These are phyloP conservation scores for Sphyrna mokarran DNA, from an alignment of 2,113 vertebrate genomes.

Conservation along the genomic window DNA sequence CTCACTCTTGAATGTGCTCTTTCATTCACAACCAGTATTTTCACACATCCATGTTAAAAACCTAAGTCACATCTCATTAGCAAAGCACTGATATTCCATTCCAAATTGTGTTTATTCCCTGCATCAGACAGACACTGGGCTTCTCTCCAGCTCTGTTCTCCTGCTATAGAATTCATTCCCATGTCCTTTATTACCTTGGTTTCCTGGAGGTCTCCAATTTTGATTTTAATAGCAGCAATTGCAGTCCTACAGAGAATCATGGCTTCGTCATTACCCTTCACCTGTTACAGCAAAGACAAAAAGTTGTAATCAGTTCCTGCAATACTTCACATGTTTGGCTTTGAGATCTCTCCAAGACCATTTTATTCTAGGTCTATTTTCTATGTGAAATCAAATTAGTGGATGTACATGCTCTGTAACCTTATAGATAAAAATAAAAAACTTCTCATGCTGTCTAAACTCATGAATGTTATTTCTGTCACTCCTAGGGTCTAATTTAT, in stretches of 20 bases:
- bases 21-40: not conserved
- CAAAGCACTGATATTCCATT: not conserved
- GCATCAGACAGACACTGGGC: too few relatives aligned
- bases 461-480: not conserved
- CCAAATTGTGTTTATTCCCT: not conserved
- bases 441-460: not conserved
- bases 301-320: not conserved
- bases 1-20: not conserved
- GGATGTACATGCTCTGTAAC: not conserved
- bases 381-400: not conserved
- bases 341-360: not conserved
- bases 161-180: not conserved
- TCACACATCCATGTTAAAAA: not conserved
- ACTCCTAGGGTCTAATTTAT: not conserved
- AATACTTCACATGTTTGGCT: not conserved
- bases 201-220: slow-evolving; percentile 37
- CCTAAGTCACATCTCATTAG: not conserved
- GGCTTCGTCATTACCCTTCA: slow-evolving; percentile 40
- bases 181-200: slow-evolving; percentile 27
- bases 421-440: not conserved
- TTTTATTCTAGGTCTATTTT: not conserved
- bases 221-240: slow-evolving; percentile 38
- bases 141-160: not conserved
- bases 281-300: slow-evolving; percentile 34
- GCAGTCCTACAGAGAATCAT: slow-evolving; percentile 40